A percentile compares a stretch with the other conserved stretches of the same genome.
These are phyloP conservation scores for Thecophora atra DNA, from an alignment of 2,888 invertebrate species.

Conservation along the genomic window DNA sequence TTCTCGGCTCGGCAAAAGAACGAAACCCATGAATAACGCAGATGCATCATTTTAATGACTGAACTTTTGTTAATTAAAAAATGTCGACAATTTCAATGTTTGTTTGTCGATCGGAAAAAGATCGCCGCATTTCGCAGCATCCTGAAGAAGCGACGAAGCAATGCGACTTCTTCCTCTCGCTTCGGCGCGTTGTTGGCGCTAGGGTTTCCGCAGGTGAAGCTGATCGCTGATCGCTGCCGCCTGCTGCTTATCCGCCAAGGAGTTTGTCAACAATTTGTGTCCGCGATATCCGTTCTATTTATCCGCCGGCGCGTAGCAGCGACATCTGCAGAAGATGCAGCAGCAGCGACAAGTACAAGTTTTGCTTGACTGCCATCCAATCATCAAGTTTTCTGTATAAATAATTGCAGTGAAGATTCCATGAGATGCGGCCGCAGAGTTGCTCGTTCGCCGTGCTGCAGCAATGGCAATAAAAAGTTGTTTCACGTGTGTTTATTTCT, in stretches of 20 bases:
- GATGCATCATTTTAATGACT: neutral
- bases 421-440: slow-evolving; percentile 19
- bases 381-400: slow-evolving; percentile 37
- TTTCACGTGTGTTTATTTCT: slow-evolving; percentile 24
- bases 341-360: slow-evolving; percentile 14
- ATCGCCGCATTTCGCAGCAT: slow-evolving; percentile 27
- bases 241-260: slow-evolving; percentile 18
- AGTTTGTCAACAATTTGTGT: slow-evolving; percentile 36
- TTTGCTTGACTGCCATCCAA: slow-evolving; percentile 26
- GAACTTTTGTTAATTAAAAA: neutral
- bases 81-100: neutral
- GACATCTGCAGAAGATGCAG: neutral
- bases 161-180: neutral
- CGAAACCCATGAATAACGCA: neutral
- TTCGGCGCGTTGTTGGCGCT: neutral
- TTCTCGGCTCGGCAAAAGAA: neutral
- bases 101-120: neutral
- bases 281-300: slow-evolving; percentile 35
- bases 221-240: slow-evolving; percentile 14
- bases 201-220: neutral
- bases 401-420: slow-evolving; percentile 32
- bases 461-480: slow-evolving; percentile 9
- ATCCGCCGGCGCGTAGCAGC: slow-evolving; percentile 2
- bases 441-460: neutral
- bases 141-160: slow-evolving; percentile 8